Percentiles rank a stretch among this genome's conserved stretches.
phyloP scores from a whole-genome alignment of 2,113 vertebrate species.

The Grantiella picta region DNA sequence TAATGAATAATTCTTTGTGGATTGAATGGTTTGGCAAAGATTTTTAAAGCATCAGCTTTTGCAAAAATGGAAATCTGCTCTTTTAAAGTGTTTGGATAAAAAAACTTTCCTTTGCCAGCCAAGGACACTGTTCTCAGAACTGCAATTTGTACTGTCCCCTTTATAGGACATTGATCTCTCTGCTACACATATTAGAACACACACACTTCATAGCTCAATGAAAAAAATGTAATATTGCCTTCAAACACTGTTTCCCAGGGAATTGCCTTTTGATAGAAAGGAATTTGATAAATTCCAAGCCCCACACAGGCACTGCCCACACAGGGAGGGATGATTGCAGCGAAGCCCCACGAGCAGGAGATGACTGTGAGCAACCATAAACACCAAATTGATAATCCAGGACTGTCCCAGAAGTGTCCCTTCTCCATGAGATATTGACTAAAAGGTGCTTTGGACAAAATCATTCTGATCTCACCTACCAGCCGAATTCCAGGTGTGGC shows the following conservation, averaged over 20 bases:
- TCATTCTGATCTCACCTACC: neutral
- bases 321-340: rapidly evolving
- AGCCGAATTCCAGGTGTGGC: neutral
- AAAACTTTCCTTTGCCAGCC: neutral
- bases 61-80: neutral
- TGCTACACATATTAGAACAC: neutral
- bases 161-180: neutral
- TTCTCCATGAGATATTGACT: neutral
- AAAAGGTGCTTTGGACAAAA: neutral
- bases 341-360: rapidly evolving
- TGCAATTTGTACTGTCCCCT: neutral
- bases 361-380: neutral
- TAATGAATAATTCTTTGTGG: neutral
- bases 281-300: neutral
- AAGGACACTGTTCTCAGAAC: neutral
- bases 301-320: rapidly evolving
- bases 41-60: neutral
- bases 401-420: neutral
- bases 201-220: neutral
- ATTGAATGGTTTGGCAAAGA: neutral
- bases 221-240: neutral
- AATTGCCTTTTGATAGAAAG: neutral
- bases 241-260: neutral
- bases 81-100: neutral
- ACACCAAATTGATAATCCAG: neutral